Evolutionary conservation across 2,113 vertebrate species (phyloP).

Genomic region (Falcunculus frontatus): DNA sequence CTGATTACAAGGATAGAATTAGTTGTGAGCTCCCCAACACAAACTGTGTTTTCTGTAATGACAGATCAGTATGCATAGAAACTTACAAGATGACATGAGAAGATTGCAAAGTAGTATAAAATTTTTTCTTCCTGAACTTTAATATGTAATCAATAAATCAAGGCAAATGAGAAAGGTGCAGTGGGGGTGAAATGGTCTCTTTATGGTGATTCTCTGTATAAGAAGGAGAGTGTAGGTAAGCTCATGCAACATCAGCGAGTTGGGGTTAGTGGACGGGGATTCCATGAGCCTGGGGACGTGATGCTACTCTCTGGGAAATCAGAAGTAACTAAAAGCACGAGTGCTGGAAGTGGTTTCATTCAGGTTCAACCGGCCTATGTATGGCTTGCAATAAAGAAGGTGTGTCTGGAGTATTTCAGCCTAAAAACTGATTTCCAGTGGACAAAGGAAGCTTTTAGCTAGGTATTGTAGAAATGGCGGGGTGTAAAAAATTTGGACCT

Average conservation of each 20-base stretch:
- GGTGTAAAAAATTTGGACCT: neutral
- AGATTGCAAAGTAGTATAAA: neutral
- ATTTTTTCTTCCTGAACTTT: neutral
- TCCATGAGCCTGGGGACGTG: neutral
- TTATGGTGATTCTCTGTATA: neutral
- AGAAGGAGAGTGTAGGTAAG: neutral
- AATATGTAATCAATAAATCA: neutral
- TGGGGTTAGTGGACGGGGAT: neutral
- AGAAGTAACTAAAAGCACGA: neutral
- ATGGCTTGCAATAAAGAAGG: neutral
- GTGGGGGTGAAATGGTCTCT: neutral
- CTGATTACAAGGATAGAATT: neutral
- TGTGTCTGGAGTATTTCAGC: neutral
- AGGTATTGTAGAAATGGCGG: neutral
- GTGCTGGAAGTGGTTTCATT: neutral
- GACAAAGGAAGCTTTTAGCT: neutral
- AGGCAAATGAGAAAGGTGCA: neutral
- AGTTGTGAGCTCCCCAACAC: neutral
- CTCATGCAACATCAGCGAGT: neutral
- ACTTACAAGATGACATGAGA: neutral
- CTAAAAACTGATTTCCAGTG: neutral
- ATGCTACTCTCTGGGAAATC: neutral
- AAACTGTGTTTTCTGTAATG: neutral
- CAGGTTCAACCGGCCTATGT: neutral
- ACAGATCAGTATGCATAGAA: neutral